Percentiles rank a stretch among this genome's conserved stretches.
phyloP scores from a whole-genome alignment of 1,140 invertebrate genomes.

The Teleogryllus occipitalis region DNA sequence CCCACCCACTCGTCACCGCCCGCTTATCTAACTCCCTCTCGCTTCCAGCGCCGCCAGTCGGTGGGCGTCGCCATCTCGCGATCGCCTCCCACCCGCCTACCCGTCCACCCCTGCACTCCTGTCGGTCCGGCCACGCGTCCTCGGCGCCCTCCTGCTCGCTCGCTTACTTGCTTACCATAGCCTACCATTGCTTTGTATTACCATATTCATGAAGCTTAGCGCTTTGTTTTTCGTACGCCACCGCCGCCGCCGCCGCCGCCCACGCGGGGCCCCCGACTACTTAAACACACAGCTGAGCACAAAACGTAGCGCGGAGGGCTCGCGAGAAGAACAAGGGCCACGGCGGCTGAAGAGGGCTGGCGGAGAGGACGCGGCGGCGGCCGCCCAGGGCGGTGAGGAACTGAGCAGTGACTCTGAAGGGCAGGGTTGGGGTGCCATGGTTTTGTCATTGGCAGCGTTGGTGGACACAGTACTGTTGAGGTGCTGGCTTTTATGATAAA shows the following conservation, averaged over 20 bases:
- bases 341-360: background rate
- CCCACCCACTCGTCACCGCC: too few relatives aligned
- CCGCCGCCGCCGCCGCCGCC: too few relatives aligned
- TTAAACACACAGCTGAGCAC: background rate
- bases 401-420: too few relatives aligned
- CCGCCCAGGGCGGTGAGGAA: too few relatives aligned
- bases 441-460: too few relatives aligned
- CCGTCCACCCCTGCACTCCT: background rate
- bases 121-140: background rate
- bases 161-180: background rate
- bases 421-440: too few relatives aligned
- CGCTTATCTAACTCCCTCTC: too few relatives aligned
- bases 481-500: too few relatives aligned
- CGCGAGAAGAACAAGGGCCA: background rate
- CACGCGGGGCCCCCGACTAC: background rate
- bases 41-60: too few relatives aligned
- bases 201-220: slow-evolving; percentile 4
- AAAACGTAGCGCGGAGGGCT: background rate
- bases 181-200: background rate
- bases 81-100: too few relatives aligned
- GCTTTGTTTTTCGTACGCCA: background rate
- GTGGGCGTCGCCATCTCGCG: too few relatives aligned
- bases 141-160: background rate
- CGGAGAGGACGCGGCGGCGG: background rate
- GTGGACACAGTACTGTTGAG: too few relatives aligned